Base-by-base conservation (phyloP, 2,888 invertebrate genomes). In the Rosalia funebris region DNA sequence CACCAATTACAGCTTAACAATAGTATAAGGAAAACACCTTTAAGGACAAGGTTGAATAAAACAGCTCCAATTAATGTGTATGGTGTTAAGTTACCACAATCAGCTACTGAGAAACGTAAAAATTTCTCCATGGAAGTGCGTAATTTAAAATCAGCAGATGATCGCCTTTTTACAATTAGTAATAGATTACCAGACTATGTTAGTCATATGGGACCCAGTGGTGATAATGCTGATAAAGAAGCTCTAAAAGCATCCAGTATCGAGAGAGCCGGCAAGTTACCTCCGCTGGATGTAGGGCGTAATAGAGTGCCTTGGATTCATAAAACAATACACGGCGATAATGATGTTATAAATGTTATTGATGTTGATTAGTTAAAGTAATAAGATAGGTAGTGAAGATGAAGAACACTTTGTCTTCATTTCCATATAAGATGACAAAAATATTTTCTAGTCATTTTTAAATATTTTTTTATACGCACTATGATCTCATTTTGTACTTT, bases 61-160 rank as follows among this genome's bases (percentile, higher is more conserved):
- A 81, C 81, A 0, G 71, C 75, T 9, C 81, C 81, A 1, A 66
- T 77, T 14, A 72, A 75, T 54, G 46, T 65, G 25, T 65, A 56
- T 20, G 66, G 54, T 1, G 53, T 64, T 53, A 65, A 63, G 62
- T 31, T 48, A 32, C 63, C 66, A 1, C 57, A 57, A 41, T 68
- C 69, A 1, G 69, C 69, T 1, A 47, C 46, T 15, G 66, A 67
- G 46, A 53, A 55, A 32, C 44, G 65, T 7, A 65, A 48, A 58
- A 48, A 63, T 12, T 57, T 57, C 25, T n/a, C 37, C 1, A 64
- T 60, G n/a, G 66, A 72, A 7, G 57, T 67, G 52, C 70, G 79
- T 31, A 66, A 66, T 46, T 71, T 80, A 45, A 74, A 68, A 64
- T 79, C 79, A 0, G 80, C 80, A 1, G 79, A 79, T 12, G 77